A percentile compares a stretch with the other conserved stretches of the same genome.
phyloP scores from a whole-genome alignment of 2,113 vertebrate species.

The Megaleporinus macrocephalus region DNA sequence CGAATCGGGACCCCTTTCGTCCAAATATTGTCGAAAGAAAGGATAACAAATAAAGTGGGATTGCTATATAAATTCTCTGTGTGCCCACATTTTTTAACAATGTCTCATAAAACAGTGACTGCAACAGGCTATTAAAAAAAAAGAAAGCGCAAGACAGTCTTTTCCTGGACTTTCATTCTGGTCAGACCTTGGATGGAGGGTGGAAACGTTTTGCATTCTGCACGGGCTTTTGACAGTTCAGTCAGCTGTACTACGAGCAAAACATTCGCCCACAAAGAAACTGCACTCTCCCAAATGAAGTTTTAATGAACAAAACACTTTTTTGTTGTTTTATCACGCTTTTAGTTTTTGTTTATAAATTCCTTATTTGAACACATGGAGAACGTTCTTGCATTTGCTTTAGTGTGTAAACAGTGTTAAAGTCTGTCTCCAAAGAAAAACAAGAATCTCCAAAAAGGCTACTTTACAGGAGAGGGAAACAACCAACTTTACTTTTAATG shows the following conservation, averaged over 20 bases:
- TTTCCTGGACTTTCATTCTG: constrained; percentile 28
- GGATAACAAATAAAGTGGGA: constrained; percentile 73
- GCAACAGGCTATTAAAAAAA: constrained; percentile 52
- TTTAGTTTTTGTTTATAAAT: neutral
- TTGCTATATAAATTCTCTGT: constrained; percentile 60
- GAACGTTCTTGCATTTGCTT: too few species aligned
- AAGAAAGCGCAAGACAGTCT: neutral
- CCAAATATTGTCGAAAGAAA: constrained; percentile 76
- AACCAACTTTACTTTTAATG: too few species aligned
- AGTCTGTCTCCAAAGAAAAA: too few species aligned
- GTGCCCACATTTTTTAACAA: constrained; percentile 57
- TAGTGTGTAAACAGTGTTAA: too few species aligned
- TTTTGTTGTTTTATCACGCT: neutral
- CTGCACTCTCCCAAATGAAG: neutral
- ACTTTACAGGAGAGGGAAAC: too few species aligned
- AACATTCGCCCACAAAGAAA: neutral
- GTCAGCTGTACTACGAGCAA: constrained; percentile 8
- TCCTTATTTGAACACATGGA: too few species aligned
- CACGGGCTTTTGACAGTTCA: constrained; percentile 12
- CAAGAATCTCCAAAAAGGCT: too few species aligned
- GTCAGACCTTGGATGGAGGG: neutral
- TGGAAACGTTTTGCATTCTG: constrained; percentile 10
- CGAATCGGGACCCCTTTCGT: constrained; percentile 68
- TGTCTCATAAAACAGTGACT: constrained; percentile 53
- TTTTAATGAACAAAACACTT: neutral